A percentile compares a stretch with the other conserved stretches of the same genome.
phyloP scores from a whole-genome alignment of 2,888 invertebrate genomes.

The Crocallis elinguaria region DNA sequence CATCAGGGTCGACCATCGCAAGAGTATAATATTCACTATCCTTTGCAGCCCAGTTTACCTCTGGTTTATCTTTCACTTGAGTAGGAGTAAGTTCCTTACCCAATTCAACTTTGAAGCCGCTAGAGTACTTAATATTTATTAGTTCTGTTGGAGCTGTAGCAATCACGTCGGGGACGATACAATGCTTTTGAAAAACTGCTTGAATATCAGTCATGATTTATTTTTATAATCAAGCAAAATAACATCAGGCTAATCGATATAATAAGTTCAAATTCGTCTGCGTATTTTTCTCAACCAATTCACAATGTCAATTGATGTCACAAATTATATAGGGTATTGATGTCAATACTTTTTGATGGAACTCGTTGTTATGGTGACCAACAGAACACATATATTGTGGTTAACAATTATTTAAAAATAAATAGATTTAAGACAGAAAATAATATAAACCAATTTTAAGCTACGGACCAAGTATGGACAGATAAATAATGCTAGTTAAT shows the following conservation, averaged over 20 bases:
- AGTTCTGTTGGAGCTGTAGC: constrained; percentile 82
- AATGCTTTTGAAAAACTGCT: constrained; percentile 74
- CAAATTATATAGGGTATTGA: too few species aligned
- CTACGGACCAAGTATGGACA: too few species aligned
- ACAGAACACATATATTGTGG: background rate
- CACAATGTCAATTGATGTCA: background rate
- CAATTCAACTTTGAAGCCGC: constrained; percentile 75
- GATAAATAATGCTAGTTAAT: too few species aligned
- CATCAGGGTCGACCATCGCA: constrained; percentile 89
- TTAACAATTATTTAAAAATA: background rate
- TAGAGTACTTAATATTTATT: constrained; percentile 80
- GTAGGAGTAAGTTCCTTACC: constrained; percentile 90
- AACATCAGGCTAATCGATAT: background rate
- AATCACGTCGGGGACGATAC: constrained; percentile 88
- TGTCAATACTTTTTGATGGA: too few species aligned
- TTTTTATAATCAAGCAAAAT: background rate
- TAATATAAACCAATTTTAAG: too few species aligned
- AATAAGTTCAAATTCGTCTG: background rate
- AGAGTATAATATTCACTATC: constrained; percentile 86
- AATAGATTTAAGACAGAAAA: background rate
- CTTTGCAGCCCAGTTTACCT: constrained; percentile 86
- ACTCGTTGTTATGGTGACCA: background rate
- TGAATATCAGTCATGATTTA: constrained; percentile 58
- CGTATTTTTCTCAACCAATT: background rate
- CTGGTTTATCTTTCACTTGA: constrained; percentile 88